Base-by-base conservation (phyloP, 1,140 invertebrate genomes). In the Atopsyche davidsoni region DNA sequence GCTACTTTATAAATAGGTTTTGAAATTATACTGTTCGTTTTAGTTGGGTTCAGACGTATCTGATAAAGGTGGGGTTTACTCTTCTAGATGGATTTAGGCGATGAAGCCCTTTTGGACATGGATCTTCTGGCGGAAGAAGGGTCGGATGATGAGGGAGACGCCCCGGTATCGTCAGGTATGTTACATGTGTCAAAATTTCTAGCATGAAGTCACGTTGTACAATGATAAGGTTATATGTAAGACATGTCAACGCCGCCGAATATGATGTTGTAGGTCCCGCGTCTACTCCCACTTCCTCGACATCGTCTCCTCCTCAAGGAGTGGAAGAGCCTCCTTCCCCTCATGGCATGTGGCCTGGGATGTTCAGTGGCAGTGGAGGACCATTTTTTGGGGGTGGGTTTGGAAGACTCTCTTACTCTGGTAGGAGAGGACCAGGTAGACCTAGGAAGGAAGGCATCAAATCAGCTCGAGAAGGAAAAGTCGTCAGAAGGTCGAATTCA, bases 391-490 rank as follows among this genome's bases (percentile, higher is more conserved):
- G 41, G 23, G 24, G 4, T 19, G 19, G 43, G 35, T 66, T 66
- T 62, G 70, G 75, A 43, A 76, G 77, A 18, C 79, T 78, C 63
- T 77, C 78, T 25, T 60, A 81, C 39, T 78, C 75, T 46, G 77
- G 82, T 44, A 75, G 82, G 56, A 71, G 83, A 41, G 83, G 83
- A 17, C 80, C 83, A 24, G 84, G 84, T 1, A 69, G 85, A 57
- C 85, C 83, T 2, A 71, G 82, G 40, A 83, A 85, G 62, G 83
- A 86, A 63, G 76, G 79, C 52, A 68, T 72, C 61, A 74, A 70
- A 52, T 56, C 69, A 43, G 61, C 69, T 7, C 53, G 64, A 41
- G 70, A 72, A 57, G 68, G 69, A 22, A 69, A 69, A 57, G 67
- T 68, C 59, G 65, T 69, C 28, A 67, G 67, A 60, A 65, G 69